Base-by-base conservation (phyloP, 2,888 invertebrate species). In the Dioctria linearis region DNA sequence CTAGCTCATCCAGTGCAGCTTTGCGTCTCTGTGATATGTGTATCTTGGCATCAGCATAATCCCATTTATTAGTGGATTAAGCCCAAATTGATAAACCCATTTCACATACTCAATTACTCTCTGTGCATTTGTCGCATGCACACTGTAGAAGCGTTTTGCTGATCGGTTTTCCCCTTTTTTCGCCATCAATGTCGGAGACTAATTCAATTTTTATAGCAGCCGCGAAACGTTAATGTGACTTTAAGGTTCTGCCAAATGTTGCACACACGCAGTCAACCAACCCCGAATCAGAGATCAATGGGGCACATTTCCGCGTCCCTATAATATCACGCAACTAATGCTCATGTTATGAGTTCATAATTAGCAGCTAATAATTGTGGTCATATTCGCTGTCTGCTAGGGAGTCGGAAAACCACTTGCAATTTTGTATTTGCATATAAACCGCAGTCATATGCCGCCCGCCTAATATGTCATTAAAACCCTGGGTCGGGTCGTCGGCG, bases 51-150 rank as follows among this genome's bases (percentile, higher is more conserved):
- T 9, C 13, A 6, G 25, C 57, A 59, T 59, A 73, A 73, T 73
- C 59, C 73, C 73, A 73, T 73, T 78, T 63, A 78, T 66, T 65
- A 78, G 54, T 39, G 39, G 66, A 78, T 78, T 78, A 78, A 54
- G 49, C 39, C 66, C 54, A 65, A 66, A 66, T 66, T 78, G 78
- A 78, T 78, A 51, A 78, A 66, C 49, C 54, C 78, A 54, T 54
- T 78, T 78, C 66, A 39, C 51, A 11, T 51, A 78, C 43, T 42
- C 65, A 78, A 78, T 78, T 66, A 78, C n/a, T 25, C 25, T 25
- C 25, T 49, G 66, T 66, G 40, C 49, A 61, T 63, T 78, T 66
- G 51, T 57, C 73, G 73, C 57, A 73, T 73, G 59, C 13, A 54
- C 57, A 40, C 43, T 37, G 11, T 42, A n/a, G 49, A n/a, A 9